Base-by-base conservation (phyloP, 2,113 vertebrate species). In the Girardinichthys multiradiatus region DNA sequence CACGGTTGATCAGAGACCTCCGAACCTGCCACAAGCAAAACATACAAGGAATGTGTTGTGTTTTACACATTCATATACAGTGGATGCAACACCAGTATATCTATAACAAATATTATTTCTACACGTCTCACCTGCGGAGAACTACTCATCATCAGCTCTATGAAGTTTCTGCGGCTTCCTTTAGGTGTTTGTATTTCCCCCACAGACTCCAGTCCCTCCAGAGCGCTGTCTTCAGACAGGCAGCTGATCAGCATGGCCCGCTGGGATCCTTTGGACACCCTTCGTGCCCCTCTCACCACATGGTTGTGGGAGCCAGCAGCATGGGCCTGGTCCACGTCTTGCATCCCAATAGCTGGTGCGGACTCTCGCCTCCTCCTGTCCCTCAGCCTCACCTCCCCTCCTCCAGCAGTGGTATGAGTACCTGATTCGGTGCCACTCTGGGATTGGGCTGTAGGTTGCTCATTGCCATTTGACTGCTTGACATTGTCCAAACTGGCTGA, bases 81-180 rank as follows among this genome's bases (percentile, higher is more conserved):
- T 19, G 14, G 14, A 60, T 28, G 17, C 14, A 45, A 17, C 17
- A 45, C 42, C 42, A 45, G 14, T 17, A 45, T 19, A 45, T 19
- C 1, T 15, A 19, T 45, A 45, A 33, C 31, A 4, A 33, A 45
- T 17, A 45, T 19, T 45, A n/a, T 39, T 37, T 58, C 15, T 8
- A 17, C 8, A 26, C 26, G 6, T 33, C 77, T 42, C 76, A 93
- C 92, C 90, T 93, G 92, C 75, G 96, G 97, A 61, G 96, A 98
- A 51, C 93, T 93, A 68, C 92, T 94, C 89, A 94, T 92, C 87
- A 92, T 92, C n/a, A 94, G 82, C 84, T 95, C 96, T 11, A 94
- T 95, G 79, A 95, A 91, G 83, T 90, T 95, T 72, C 94, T 94
- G 62, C 95, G 94, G 61, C 92, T 89, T 9, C 91, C 83, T 35